Base-by-base conservation (phyloP, 2,113 vertebrate species). In the Archocentrus centrarchus region DNA sequence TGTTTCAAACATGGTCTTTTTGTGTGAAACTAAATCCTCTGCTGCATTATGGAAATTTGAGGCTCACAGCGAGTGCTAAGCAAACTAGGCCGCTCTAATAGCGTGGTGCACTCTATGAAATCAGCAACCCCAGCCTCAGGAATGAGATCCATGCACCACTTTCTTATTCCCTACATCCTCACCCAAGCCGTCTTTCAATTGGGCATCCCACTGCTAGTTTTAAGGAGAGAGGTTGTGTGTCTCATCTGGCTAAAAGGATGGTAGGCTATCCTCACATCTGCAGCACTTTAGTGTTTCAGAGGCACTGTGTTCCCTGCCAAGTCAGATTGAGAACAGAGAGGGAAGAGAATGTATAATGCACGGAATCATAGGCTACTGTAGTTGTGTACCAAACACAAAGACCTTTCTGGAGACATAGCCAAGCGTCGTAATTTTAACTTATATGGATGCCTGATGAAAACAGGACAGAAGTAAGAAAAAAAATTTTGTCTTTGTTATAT, bases 51-150 rank as follows among this genome's bases (percentile, higher is more conserved):
- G 92, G 93, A 96, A 95, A 94, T 93, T 91, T 91, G 87, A 89
- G 81, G 90, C 81, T 90, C 62, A 30, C 81, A 93, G 86, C 2
- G 75, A 91, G 86, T 61, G 92, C 91, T 93, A 94, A 93, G 94
- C 91, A 95, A 94, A 95, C 90, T 92, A 95, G 95, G 93, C 85
- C 50, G 85, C 92, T 91, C 87, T 94, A 94, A 95, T 93, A 94
- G 89, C 92, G 93, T 86, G 89, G 91, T 94, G 86, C 73, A 77
- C 91, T 90, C 84, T 94, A 96, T 95, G 93, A 95, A 95, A 95
- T 95, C 94, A 95, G 93, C 90, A 88, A 93, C 81, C 89, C 91
- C 87, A 91, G 89, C 87, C 93, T 95, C 93, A 91, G 92, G 89
- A 94, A 95, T 92, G 92, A 92, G 82, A 91, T 89, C 86, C 90